phyloP scores from a whole-genome alignment of 1,140 invertebrate genomes.

The Zaprionus nigranus region DNA sequence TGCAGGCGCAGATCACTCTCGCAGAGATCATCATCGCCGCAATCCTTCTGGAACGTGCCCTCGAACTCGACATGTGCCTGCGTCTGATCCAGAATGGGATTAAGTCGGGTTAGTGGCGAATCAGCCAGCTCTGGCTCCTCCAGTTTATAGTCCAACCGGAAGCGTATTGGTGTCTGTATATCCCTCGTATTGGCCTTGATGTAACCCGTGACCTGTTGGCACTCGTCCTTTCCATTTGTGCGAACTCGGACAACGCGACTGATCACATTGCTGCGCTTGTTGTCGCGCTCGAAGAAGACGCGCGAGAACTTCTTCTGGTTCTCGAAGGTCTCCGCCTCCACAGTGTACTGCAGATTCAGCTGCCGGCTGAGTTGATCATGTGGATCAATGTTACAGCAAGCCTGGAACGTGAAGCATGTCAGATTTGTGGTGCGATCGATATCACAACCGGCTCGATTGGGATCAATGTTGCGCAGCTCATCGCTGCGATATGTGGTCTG shows the following conservation, averaged over 20 bases:
- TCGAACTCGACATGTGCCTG: conserved; percentile 92
- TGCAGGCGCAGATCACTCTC: conserved; percentile 92
- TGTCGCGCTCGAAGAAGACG: conserved; percentile 89
- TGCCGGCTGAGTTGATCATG: conserved; percentile 86
- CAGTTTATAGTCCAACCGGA: conserved; percentile 93
- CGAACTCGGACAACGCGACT: conserved; percentile 86
- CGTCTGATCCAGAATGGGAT: conserved; percentile 94
- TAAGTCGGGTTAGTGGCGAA: conserved; percentile 90
- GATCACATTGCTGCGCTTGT: conserved; percentile 86
- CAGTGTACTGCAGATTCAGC: conserved; percentile 89
- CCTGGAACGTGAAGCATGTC: conserved; percentile 95
- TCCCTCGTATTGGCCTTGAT: conserved; percentile 93
- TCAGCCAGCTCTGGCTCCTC: conserved; percentile 88
- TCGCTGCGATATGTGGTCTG: conserved; percentile 87
- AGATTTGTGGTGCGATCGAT: conserved; percentile 88
- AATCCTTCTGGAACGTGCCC: conserved; percentile 96
- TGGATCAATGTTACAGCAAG: conserved; percentile 92
- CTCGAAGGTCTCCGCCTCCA: conserved; percentile 93
- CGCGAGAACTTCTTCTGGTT: conserved; percentile 92
- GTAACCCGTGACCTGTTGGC: conserved; percentile 91
- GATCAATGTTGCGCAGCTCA: conserved; percentile 91
- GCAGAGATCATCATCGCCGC: conserved; percentile 95
- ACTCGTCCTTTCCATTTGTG: conserved; percentile 86
- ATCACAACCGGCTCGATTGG: conserved; percentile 89
- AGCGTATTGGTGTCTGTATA: conserved; percentile 93